These are phyloP conservation scores for Microcebus ravelobensis DNA, from an alignment of 2,113 vertebrate genomes.

Conservation along the genomic window DNA sequence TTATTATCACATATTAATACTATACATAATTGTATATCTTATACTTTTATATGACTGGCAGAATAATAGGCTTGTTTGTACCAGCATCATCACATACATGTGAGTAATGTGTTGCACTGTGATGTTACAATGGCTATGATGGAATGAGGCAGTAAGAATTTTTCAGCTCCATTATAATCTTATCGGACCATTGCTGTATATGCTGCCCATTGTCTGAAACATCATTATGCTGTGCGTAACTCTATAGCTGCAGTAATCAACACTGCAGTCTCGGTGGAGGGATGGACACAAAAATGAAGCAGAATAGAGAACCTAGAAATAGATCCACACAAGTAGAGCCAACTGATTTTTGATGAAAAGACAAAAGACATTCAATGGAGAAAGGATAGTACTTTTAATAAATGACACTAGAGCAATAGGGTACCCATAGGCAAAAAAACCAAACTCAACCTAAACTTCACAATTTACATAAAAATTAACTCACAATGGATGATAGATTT, in stretches of 20 bases:
- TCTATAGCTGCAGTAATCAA: background rate
- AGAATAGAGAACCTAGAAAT: background rate
- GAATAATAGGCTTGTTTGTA: too few species aligned
- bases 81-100: too few species aligned
- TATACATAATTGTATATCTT: too few species aligned
- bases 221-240: background rate
- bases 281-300: background rate
- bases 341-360: background rate
- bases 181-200: background rate
- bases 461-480: background rate
- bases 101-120: too few species aligned
- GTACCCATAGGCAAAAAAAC: background rate
- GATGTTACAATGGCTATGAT: too few species aligned
- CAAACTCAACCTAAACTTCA: background rate
- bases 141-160: too few species aligned
- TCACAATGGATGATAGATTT: background rate
- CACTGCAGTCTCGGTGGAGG: background rate
- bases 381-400: background rate
- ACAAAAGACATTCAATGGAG: background rate
- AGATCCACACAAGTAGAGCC: background rate
- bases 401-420: too few species aligned
- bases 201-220: too few species aligned
- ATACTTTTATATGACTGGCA: too few species aligned
- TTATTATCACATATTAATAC: too few species aligned
- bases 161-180: background rate